Evolutionary conservation across 2,113 vertebrate genomes (phyloP).

Genomic region (Seriola rivoliana): DNA sequence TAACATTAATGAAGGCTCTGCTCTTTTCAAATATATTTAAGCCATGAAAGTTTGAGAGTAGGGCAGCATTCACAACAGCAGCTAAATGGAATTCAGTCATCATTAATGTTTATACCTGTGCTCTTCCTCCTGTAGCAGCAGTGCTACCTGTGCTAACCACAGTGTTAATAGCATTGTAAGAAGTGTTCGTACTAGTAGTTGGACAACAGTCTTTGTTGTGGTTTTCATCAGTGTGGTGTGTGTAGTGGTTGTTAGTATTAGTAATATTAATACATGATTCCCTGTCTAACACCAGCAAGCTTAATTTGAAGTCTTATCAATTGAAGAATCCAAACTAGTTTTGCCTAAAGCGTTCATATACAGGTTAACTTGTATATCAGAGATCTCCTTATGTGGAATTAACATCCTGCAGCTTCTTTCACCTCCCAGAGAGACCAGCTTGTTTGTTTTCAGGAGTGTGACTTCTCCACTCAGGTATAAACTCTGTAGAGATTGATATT

Average conservation of each 20-base stretch:
- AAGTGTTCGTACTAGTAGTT: not conserved
- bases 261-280: not conserved
- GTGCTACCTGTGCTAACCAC: too few relatives aligned
- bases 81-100: too few relatives aligned
- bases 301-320: not conserved
- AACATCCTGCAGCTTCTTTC: conserved; percentile 28
- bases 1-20: too few relatives aligned
- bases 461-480: not conserved
- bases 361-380: conserved; percentile 30
- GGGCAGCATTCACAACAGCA: too few relatives aligned
- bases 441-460: conserved; percentile 16
- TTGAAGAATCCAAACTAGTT: not conserved
- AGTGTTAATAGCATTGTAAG: too few relatives aligned
- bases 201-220: not conserved
- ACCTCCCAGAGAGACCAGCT: conserved; percentile 33
- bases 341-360: conserved; percentile 2
- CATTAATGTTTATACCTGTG: too few relatives aligned
- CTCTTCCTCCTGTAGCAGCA: too few relatives aligned
- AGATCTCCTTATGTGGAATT: conserved; percentile 30
- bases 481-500: not conserved
- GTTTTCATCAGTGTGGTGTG: not conserved
- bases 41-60: too few relatives aligned
- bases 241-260: not conserved
- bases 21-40: too few relatives aligned
- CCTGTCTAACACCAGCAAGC: not conserved